Conservation (phyloP, 2,888 invertebrate species). For the Horisme vitalbata region DNA sequence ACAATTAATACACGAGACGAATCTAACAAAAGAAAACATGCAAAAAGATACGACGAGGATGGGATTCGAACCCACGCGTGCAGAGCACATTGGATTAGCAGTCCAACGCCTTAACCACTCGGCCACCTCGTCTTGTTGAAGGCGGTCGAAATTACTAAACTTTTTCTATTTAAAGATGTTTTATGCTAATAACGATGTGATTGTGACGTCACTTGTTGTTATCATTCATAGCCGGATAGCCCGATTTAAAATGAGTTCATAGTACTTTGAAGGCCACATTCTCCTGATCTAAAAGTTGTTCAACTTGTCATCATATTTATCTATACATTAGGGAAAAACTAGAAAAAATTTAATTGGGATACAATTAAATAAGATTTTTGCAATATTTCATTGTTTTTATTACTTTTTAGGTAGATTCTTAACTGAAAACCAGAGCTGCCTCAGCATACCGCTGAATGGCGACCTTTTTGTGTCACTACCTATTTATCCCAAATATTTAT, state of each 20-base stretch:
- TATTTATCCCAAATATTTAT: no score
- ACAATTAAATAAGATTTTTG: no score
- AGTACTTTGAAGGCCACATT: constrained; percentile 20
- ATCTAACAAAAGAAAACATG: constrained; percentile 7
- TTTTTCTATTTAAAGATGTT: not conserved
- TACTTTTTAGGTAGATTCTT: no score
- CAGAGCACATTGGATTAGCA: constrained; percentile 94
- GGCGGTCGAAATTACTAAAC: constrained; percentile 41
- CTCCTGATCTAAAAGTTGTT: no score
- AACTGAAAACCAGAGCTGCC: no score
- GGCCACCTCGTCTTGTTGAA: constrained; percentile 87
- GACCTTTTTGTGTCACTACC: no score
- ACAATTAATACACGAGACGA: not conserved
- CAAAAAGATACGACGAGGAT: constrained; percentile 85
- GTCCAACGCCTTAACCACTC: constrained; percentile 94
- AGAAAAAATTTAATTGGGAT: no score
- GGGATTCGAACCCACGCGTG: constrained; percentile 93
- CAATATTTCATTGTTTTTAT: no score
- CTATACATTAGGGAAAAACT: no score
- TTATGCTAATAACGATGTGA: constrained; percentile 1
- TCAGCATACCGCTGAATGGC: no score
- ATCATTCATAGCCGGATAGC: constrained; percentile 11
- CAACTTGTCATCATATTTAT: no score
- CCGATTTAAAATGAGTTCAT: constrained; percentile 12
- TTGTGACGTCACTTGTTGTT: constrained; percentile 20